These are phyloP conservation scores for Sebastes fasciatus DNA, from an alignment of 2,113 vertebrate species.

Conservation along the genomic window DNA sequence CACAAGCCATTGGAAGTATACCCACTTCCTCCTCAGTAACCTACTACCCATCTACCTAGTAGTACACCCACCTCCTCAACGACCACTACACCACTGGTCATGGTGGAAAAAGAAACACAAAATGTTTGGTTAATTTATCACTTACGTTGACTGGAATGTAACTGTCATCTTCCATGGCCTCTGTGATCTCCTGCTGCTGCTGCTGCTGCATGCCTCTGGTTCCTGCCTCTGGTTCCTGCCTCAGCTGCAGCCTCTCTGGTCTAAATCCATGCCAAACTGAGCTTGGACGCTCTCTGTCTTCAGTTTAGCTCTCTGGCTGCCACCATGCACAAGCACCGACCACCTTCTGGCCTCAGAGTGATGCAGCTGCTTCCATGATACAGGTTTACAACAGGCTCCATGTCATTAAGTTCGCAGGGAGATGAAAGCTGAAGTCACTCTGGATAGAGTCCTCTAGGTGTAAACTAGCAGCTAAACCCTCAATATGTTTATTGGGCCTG, in stretches of 20 bases:
- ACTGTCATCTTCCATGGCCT: background rate
- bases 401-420: slow-evolving; percentile 2
- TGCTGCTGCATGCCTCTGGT: background rate
- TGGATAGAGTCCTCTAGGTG: background rate
- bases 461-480: background rate
- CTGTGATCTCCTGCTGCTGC: background rate
- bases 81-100: background rate
- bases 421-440: slow-evolving; percentile 24
- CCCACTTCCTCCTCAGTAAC: too few relatives aligned
- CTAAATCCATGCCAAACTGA: background rate
- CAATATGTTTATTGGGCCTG: background rate
- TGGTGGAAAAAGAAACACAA: background rate
- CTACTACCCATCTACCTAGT: too few relatives aligned
- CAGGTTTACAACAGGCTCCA: slow-evolving; percentile 26
- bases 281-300: slow-evolving; percentile 16
- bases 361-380: slow-evolving; percentile 21
- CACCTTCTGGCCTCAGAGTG: slow-evolving; percentile 17
- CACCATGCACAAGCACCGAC: slow-evolving; percentile 29
- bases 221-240: background rate
- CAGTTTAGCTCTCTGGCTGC: slow-evolving; percentile 32
- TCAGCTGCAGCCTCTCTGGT: background rate
- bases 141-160: background rate
- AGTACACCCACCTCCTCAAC: too few relatives aligned
- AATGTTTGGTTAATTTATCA: background rate
- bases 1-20: too few relatives aligned